These are phyloP conservation scores for Brachyalestes nurse DNA, from an alignment of 2,797 vertebrate species.

Conservation along the genomic window DNA sequence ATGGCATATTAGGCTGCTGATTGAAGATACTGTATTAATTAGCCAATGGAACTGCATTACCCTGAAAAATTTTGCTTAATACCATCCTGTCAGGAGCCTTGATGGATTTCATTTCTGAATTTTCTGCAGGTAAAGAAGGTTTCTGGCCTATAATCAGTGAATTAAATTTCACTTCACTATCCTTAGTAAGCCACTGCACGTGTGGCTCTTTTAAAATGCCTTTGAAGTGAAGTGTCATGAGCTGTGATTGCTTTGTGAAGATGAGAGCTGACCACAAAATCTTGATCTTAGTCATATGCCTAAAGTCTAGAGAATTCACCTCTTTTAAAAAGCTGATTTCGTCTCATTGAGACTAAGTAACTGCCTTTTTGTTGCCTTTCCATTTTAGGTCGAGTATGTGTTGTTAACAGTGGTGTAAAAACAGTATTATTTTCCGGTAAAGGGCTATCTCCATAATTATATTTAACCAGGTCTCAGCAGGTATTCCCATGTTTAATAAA, in stretches of 20 bases:
- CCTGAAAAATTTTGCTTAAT: background rate
- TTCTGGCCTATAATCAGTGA: too few relatives aligned
- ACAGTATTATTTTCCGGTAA: too few relatives aligned
- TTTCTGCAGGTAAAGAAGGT: background rate
- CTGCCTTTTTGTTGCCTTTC: background rate
- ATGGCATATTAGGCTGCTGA: background rate
- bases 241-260: background rate
- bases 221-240: background rate
- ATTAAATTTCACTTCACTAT: too few relatives aligned
- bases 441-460: too few relatives aligned
- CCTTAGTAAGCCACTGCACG: background rate
- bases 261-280: background rate
- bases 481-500: too few relatives aligned
- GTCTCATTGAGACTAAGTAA: background rate
- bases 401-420: too few relatives aligned
- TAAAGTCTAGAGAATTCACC: conserved; percentile 14
- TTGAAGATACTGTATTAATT: background rate
- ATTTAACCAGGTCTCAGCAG: too few relatives aligned
- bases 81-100: background rate
- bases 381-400: background rate
- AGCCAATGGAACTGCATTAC: background rate
- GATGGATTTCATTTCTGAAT: background rate
- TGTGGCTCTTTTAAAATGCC: too few relatives aligned
- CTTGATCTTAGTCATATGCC: background rate
- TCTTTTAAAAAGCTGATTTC: conserved; percentile 4